A percentile compares a stretch with the other conserved stretches of the same genome.
Evolutionary conservation across 1,140 invertebrate species (phyloP).

Genomic region (Triops cancriformis): DNA sequence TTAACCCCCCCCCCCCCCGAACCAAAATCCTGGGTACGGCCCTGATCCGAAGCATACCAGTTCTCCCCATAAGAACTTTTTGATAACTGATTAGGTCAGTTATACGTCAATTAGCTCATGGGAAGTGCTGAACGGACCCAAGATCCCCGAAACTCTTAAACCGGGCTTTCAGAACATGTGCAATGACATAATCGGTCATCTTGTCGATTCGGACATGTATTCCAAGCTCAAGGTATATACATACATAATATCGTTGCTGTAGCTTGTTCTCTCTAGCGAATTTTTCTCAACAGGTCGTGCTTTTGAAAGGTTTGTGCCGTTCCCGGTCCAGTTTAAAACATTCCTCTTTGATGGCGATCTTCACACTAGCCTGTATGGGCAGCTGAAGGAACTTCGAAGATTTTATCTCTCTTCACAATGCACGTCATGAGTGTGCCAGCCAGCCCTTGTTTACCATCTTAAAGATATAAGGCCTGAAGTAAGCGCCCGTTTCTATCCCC

Average conservation of each 20-base stretch:
- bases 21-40: too few relatives aligned
- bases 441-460: constrained; percentile 71
- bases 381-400: constrained; percentile 75
- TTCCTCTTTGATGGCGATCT: constrained; percentile 70
- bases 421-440: constrained; percentile 87
- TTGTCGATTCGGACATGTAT: constrained; percentile 79
- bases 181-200: constrained; percentile 80
- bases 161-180: constrained; percentile 81
- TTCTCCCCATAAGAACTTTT: too few relatives aligned
- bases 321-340: constrained; percentile 70
- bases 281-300: constrained; percentile 51
- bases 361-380: constrained; percentile 78
- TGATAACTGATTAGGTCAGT: too few relatives aligned
- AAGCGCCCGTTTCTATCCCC: constrained; percentile 37
- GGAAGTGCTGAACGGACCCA: constrained; percentile 35
- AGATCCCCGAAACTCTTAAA: constrained; percentile 50
- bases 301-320: constrained; percentile 67
- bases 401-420: constrained; percentile 77
- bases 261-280: constrained; percentile 31
- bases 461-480: constrained; percentile 67
- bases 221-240: constrained; percentile 61
- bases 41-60: too few relatives aligned
- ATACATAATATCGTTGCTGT: constrained; percentile 16
- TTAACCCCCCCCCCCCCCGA: too few relatives aligned
- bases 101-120: constrained; percentile 51